Evolutionary conservation across 1,140 invertebrate genomes (phyloP).

Genomic region (Drosophila kanapiae): DNA sequence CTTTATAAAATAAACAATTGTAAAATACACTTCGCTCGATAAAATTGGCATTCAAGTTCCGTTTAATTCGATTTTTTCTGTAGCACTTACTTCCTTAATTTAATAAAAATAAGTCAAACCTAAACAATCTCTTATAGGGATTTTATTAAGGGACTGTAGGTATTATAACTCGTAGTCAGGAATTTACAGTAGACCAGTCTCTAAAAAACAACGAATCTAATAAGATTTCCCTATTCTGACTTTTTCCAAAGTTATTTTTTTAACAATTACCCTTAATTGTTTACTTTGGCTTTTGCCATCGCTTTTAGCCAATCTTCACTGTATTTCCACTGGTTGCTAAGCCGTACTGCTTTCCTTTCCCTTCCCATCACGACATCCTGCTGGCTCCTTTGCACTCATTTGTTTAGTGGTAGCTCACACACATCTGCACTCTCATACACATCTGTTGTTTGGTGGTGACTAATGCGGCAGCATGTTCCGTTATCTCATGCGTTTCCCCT

Average conservation of each 20-base stretch:
- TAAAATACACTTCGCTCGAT: slow-evolving; percentile 6
- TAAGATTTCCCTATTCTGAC: too few relatives aligned
- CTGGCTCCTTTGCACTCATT: slow-evolving; percentile 42
- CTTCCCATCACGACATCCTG: slow-evolving; percentile 9
- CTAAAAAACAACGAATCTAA: not conserved
- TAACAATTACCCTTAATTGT: too few relatives aligned
- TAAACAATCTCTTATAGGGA: too few relatives aligned
- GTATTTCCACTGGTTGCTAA: slow-evolving; percentile 52
- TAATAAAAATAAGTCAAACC: too few relatives aligned
- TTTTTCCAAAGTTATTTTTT: too few relatives aligned
- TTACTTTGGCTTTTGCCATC: not conserved
- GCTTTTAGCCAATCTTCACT: slow-evolving; percentile 4
- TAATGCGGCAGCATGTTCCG: slow-evolving; percentile 60
- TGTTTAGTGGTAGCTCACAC: slow-evolving; percentile 30
- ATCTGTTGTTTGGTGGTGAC: slow-evolving; percentile 66
- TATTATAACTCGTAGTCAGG: too few relatives aligned
- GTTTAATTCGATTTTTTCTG: too few relatives aligned
- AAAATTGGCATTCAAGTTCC: not conserved
- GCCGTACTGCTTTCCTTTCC: slow-evolving; percentile 12
- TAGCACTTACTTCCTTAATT: too few relatives aligned
- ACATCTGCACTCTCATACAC: slow-evolving; percentile 45
- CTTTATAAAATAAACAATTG: slow-evolving; percentile 14
- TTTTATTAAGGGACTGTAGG: too few relatives aligned
- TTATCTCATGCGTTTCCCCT: slow-evolving; percentile 58
- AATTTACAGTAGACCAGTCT: too few relatives aligned